Percentiles rank a stretch among this genome's conserved stretches.
phyloP scores from a whole-genome alignment of 2,113 vertebrate species.

The Alexandromys fortis region DNA sequence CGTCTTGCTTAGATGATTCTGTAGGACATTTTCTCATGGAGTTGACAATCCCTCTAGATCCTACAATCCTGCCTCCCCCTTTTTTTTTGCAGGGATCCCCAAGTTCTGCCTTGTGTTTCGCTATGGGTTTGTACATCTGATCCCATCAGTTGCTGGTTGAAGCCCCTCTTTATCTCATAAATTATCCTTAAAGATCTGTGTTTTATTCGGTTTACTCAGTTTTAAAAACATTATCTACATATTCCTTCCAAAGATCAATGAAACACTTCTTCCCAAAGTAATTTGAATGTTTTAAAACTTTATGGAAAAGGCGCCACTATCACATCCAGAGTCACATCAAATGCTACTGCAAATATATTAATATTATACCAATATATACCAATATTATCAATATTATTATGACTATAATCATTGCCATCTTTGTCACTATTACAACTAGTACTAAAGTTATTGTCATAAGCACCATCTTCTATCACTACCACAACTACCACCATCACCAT shows the following conservation, averaged over 20 bases:
- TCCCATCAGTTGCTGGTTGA: not conserved
- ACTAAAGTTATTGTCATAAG: not conserved
- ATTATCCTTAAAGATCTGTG: not conserved
- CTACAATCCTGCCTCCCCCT: not conserved
- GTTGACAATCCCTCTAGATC: not conserved
- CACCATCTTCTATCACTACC: not conserved
- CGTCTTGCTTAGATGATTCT: not conserved
- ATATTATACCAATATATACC: too few species aligned
- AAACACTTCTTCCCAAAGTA: not conserved
- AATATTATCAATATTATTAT: too few species aligned
- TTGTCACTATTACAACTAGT: not conserved
- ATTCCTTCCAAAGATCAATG: not conserved
- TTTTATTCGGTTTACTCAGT: not conserved
- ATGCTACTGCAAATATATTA: too few species aligned
- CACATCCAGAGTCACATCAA: too few species aligned
- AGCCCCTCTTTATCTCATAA: not conserved
- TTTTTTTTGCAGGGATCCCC: not conserved
- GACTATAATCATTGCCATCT: too few species aligned
- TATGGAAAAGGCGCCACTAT: too few species aligned
- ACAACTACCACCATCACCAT: not conserved
- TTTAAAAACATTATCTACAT: not conserved
- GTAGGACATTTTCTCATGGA: not conserved
- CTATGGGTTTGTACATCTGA: not conserved
- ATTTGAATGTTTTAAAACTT: too few species aligned
- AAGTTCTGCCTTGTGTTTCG: not conserved